Percentiles rank a stretch among this genome's conserved stretches.
Evolutionary conservation across 2,113 vertebrate genomes (phyloP).

Genomic region (Microcebus griseorufus): DNA sequence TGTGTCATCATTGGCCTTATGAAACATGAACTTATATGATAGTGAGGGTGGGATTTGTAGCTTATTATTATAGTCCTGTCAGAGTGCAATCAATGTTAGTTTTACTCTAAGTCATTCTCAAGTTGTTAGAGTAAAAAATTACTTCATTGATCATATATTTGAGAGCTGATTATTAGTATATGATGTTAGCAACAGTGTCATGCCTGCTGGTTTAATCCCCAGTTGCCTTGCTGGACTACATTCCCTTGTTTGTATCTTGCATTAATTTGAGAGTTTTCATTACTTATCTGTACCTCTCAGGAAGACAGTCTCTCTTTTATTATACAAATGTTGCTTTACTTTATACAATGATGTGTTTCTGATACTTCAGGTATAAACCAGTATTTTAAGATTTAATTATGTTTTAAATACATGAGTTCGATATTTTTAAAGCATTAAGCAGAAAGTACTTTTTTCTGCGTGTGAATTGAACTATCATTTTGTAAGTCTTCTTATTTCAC

Average conservation of each 20-base stretch:
- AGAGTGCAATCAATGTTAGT: neutral
- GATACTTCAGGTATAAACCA: neutral
- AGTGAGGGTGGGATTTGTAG: neutral
- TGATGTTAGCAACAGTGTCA: neutral
- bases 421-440: neutral
- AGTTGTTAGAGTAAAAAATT: neutral
- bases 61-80: neutral
- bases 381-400: neutral
- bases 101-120: constrained; percentile 15
- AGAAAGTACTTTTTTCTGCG: neutral
- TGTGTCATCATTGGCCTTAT: neutral
- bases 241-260: neutral
- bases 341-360: constrained; percentile 3
- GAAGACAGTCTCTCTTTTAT: neutral
- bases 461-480: neutral
- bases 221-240: neutral
- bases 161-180: neutral
- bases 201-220: neutral
- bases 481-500: neutral
- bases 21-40: neutral
- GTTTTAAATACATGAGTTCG: neutral
- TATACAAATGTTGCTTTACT: neutral
- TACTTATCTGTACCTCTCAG: neutral
- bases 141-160: neutral
- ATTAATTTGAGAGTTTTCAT: neutral